phyloP scores from a whole-genome alignment of 2,888 invertebrate species.

The Erebia aethiops region DNA sequence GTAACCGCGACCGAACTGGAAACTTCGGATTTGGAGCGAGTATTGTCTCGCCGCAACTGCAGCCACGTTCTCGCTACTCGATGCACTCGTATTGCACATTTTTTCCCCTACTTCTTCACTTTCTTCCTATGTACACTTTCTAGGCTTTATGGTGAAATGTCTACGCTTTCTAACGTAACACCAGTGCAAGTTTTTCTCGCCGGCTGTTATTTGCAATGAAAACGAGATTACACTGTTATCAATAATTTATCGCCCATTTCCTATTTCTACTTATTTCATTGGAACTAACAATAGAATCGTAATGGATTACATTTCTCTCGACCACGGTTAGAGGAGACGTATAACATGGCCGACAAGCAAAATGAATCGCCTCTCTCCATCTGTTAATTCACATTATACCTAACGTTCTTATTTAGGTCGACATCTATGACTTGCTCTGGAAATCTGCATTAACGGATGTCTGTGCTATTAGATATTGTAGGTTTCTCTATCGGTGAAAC shows the following conservation, averaged over 20 bases:
- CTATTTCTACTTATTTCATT: conserved; percentile 14
- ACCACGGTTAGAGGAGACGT: conserved; percentile 34
- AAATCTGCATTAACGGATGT: conserved; percentile 82
- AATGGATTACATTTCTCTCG: conserved; percentile 4
- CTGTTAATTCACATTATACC: conserved; percentile 59
- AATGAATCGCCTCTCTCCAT: conserved; percentile 58
- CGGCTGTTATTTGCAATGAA: conserved; percentile 70
- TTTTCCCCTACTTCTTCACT: conserved; percentile 80
- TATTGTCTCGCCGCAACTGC: conserved; percentile 56
- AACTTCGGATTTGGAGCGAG: conserved; percentile 61
- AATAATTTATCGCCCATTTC: conserved; percentile 38
- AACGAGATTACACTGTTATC: conserved; percentile 69
- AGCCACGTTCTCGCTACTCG: conserved; percentile 59
- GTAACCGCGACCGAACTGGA: conserved; percentile 68
- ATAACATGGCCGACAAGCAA: conserved; percentile 48
- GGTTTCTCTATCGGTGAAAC: conserved; percentile 81
- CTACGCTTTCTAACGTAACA: conserved; percentile 79
- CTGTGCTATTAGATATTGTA: conserved; percentile 77
- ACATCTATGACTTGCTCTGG: conserved; percentile 72
- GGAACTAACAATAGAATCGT: conserved; percentile 3
- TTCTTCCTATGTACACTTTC: conserved; percentile 81
- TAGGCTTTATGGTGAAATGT: conserved; percentile 80
- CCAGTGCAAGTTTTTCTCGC: conserved; percentile 79
- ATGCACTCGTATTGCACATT: conserved; percentile 66
- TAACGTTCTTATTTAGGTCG: conserved; percentile 71